Base-by-base conservation (phyloP, 2,888 invertebrate genomes). In the Campoplex capitator region DNA sequence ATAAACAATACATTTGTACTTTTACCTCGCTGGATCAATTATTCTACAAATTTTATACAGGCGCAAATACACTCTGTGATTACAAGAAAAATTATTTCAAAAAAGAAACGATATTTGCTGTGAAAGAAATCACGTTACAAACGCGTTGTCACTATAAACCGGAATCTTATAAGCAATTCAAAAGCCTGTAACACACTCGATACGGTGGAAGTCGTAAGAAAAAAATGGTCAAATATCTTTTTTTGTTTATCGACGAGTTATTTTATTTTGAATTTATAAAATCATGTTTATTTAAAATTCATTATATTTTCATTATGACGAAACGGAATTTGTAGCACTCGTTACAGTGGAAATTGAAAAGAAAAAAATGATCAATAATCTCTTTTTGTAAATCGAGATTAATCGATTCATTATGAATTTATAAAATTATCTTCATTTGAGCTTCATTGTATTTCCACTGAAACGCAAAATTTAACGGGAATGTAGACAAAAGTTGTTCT, bases 1-100 rank as follows among this genome's bases (percentile, higher is more conserved):
- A 65, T 86, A 85, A 67, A 48, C 67, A 73, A 75, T 83, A 75
- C 58, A 76, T 76, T 58, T 83, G 80, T 76, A 51, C 75, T 54
- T 71, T 75, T 62, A 75, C 45, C 38, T 51, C 45, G 70, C 35
- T 13, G 38, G 35, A 35, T 48, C 7, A 77, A 73, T 77, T 71
- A 56, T 81, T 83, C 56, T 54, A 83, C 70, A 75, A 71, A 71
- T 71, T 79, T 75, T 75, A 38, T 76, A n/a, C 48, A 48, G 71
- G 23, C 71, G 23, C 48, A 8, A n/a, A 62, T n/a, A 32, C 48
- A 65, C 38, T 56, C 35, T 58, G 9, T 7, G 16, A 16, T 45
- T 48, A 28, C 18, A 38, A 54, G 16, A 38, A 54, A 78, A 77
- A 45, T 70, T 9, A 32, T 70, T 32, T 38, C 70, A 56, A 78